phyloP scores from a whole-genome alignment of 2,113 vertebrate genomes.

The Pygoscelis antarcticus region DNA sequence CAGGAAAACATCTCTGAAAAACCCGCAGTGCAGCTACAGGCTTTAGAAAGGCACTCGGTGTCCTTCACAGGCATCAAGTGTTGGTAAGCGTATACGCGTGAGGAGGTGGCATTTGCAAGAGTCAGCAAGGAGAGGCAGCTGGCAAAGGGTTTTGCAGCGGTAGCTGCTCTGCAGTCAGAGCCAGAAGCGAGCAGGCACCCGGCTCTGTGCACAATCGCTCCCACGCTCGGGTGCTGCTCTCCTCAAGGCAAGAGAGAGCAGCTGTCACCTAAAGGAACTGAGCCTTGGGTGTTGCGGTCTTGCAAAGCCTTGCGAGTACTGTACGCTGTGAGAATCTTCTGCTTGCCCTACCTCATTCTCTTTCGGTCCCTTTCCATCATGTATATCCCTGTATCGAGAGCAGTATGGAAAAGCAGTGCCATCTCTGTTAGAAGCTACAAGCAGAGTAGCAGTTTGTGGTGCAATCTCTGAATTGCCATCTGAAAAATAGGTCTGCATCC shows the following conservation, averaged over 20 bases:
- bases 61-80: background rate
- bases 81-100: rapidly evolving
- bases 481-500: background rate
- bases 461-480: background rate
- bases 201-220: rapidly evolving
- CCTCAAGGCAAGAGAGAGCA: background rate
- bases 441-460: background rate
- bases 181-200: background rate
- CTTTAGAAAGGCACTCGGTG: too few relatives aligned
- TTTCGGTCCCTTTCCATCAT: rapidly evolving
- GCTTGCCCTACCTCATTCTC: rapidly evolving
- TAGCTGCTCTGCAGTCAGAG: background rate
- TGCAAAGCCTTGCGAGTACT: background rate
- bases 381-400: background rate
- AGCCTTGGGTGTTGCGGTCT: background rate
- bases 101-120: background rate
- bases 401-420: background rate
- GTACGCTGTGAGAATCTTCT: too few relatives aligned
- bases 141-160: background rate
- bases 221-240: rapidly evolving
- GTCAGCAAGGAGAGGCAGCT: too few relatives aligned
- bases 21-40: rapidly evolving
- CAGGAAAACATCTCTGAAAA: background rate
- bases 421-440: background rate
- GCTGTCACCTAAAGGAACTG: background rate